Evolutionary conservation across 2,797 vertebrate species (phyloP).

Genomic region (Sebastes steindachneri): DNA sequence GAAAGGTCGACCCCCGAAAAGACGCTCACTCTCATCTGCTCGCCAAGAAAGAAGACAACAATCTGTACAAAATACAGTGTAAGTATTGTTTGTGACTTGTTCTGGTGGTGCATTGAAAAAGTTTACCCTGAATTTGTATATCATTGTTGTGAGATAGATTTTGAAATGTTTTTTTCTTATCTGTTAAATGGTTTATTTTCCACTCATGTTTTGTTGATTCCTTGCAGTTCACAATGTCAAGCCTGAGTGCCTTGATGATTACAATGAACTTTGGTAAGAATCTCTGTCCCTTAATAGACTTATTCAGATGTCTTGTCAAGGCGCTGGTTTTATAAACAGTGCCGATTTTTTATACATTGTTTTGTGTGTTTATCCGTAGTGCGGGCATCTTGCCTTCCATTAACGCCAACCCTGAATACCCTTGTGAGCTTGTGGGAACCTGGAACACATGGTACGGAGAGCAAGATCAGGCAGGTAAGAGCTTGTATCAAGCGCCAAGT

Average conservation of each 20-base stretch:
- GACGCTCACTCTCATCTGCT: slow-evolving; percentile 97
- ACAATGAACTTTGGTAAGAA: slow-evolving; percentile 97
- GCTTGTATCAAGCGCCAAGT: background rate
- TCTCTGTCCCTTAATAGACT: background rate
- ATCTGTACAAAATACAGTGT: slow-evolving; percentile 97
- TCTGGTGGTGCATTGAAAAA: background rate
- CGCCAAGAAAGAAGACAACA: slow-evolving; percentile 95
- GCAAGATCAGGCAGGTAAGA: slow-evolving; percentile 97
- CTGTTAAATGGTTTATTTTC: background rate
- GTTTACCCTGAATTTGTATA: background rate
- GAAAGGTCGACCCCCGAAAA: slow-evolving; percentile 96
- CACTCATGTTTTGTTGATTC: slow-evolving; percentile 27
- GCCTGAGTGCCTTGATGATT: slow-evolving; percentile 95
- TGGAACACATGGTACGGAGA: slow-evolving; percentile 99
- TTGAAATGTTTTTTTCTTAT: background rate
- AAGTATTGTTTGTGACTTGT: slow-evolving; percentile 54
- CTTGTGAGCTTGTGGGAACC: slow-evolving; percentile 96
- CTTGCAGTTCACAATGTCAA: slow-evolving; percentile 98
- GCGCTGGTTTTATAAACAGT: background rate
- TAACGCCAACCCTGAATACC: slow-evolving; percentile 91
- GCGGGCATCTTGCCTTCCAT: slow-evolving; percentile 92
- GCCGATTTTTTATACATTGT: background rate
- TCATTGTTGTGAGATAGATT: slow-evolving; percentile 9
- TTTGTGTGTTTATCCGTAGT: slow-evolving; percentile 74
- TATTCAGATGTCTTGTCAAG: background rate